These are phyloP conservation scores for Hyposoter didymator DNA, from an alignment of 2,888 invertebrate genomes.

Conservation along the genomic window DNA sequence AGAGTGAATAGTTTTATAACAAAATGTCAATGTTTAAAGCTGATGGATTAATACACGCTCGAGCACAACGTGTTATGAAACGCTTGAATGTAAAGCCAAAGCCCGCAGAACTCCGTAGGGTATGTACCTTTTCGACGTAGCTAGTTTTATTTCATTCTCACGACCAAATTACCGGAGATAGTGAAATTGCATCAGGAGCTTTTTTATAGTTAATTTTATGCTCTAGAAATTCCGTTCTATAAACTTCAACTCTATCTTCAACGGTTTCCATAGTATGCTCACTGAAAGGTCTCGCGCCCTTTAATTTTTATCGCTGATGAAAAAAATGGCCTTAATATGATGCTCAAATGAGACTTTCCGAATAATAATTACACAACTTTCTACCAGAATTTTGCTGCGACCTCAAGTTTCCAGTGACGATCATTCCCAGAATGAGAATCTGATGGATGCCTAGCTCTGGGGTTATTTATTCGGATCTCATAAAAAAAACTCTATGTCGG, in stretches of 20 bases:
- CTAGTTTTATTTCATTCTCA: neutral
- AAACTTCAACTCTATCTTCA: neutral
- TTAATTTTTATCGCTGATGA: too few species aligned
- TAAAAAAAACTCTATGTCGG: neutral
- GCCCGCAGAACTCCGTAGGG: neutral
- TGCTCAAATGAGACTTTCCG: too few species aligned
- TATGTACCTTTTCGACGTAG: too few species aligned
- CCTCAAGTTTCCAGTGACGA: neutral
- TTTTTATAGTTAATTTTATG: neutral
- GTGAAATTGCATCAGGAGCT: neutral
- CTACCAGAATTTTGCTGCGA: neutral
- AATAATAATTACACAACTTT: neutral
- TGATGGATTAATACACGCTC: neutral
- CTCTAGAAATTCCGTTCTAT: neutral
- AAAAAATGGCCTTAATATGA: too few species aligned
- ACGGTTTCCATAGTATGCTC: too few species aligned
- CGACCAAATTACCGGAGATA: neutral
- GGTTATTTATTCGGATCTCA: neutral
- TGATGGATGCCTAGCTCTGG: neutral
- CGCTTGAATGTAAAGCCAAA: neutral
- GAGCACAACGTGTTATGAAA: neutral
- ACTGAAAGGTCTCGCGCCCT: too few species aligned
- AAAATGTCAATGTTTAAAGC: neutral
- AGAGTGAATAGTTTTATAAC: neutral
- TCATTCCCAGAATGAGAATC: neutral